Percentiles rank a stretch among this genome's conserved stretches.
Conservation (phyloP, 1,140 invertebrate species). For the Saccostrea echinata region DNA sequence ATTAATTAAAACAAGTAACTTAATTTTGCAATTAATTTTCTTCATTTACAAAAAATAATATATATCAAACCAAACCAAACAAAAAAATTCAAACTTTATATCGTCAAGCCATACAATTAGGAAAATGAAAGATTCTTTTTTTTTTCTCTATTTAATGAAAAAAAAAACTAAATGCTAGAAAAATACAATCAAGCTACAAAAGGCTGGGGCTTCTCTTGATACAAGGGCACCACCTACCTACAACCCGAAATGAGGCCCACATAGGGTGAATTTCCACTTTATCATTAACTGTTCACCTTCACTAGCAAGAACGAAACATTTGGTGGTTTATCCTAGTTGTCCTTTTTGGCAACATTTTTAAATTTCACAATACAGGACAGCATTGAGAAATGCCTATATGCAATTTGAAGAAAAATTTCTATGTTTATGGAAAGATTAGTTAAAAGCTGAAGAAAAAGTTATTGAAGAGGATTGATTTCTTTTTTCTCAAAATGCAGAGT, state of each 20-base stretch:
- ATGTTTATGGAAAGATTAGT: conserved; percentile 14
- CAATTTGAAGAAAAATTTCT: conserved; percentile 11
- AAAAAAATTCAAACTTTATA: neutral
- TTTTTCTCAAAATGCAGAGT: conserved; percentile 22
- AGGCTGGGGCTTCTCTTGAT: conserved; percentile 42
- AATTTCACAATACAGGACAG: conserved; percentile 55
- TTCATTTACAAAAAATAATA: neutral
- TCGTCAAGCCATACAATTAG: conserved; percentile 8
- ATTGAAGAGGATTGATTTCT: neutral
- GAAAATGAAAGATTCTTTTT: conserved; percentile 3
- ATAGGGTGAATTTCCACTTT: conserved; percentile 38
- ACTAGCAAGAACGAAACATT: conserved; percentile 56
- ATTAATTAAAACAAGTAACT: conserved; percentile 10
- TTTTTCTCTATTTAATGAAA: neutral
- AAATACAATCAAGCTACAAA: conserved; percentile 31
- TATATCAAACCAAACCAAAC: conserved; percentile 19
- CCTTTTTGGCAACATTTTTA: conserved; percentile 38
- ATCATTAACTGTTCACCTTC: conserved; percentile 43
- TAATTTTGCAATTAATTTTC: conserved; percentile 11
- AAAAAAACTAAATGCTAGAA: conserved; percentile 19
- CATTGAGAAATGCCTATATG: conserved; percentile 71
- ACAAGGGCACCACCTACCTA: conserved; percentile 42
- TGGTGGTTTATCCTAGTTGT: conserved; percentile 53
- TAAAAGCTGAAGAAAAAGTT: conserved; percentile 24
- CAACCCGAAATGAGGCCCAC: conserved; percentile 19